Evolutionary conservation across 1,140 invertebrate species (phyloP).

Genomic region (Drosophila neocordata): DNA sequence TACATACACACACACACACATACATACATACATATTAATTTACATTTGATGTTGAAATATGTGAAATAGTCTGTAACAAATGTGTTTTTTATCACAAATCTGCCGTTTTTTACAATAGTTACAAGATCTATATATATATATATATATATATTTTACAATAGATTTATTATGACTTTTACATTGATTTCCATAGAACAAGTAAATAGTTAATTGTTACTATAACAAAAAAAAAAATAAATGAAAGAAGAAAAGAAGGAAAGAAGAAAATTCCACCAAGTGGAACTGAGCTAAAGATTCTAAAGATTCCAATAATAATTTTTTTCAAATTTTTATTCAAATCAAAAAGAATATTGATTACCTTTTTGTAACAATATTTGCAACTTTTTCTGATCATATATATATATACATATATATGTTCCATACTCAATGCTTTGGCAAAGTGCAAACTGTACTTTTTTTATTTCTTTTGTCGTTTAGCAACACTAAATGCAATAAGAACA

Average conservation of each 20-base stretch:
- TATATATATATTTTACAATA: slow-evolving; percentile 30
- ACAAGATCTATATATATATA: slow-evolving; percentile 19
- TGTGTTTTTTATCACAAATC: slow-evolving; percentile 24
- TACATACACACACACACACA: too few relatives aligned
- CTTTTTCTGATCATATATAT: too few relatives aligned
- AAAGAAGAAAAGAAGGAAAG: too few relatives aligned
- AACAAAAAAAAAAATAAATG: neutral
- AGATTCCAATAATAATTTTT: neutral
- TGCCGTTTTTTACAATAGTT: slow-evolving; percentile 57
- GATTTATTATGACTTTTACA: slow-evolving; percentile 43
- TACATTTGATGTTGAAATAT: neutral
- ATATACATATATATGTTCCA: neutral
- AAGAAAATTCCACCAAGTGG: slow-evolving; percentile 3
- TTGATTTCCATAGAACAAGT: slow-evolving; percentile 55
- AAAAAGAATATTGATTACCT: too few relatives aligned
- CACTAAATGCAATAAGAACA: neutral
- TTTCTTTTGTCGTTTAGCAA: too few relatives aligned
- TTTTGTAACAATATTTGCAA: too few relatives aligned
- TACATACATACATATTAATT: too few relatives aligned
- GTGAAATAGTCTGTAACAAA: slow-evolving; percentile 13
- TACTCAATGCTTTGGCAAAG: neutral
- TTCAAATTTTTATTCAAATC: neutral
- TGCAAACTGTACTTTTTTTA: neutral
- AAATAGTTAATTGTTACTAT: slow-evolving; percentile 20
- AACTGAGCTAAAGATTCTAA: neutral